Conservation (phyloP, 92 coral and sea anemone genomes). For the Umimayanthus chanpuru region DNA sequence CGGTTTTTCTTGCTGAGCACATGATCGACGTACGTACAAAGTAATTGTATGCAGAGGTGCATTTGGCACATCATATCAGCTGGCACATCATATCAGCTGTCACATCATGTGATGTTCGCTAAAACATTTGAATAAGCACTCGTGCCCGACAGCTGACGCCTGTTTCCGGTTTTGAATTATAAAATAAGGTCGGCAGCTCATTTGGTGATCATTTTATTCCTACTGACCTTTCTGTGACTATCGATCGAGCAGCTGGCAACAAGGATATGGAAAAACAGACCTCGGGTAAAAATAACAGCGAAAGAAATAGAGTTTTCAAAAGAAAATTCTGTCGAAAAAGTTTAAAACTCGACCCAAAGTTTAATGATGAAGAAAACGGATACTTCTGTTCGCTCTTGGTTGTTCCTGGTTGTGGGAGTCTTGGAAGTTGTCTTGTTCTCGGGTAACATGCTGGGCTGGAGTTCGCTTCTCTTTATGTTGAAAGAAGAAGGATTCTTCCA, state of each 20-base stretch:
- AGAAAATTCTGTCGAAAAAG: slow-evolving; percentile 26
- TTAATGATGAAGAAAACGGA: slow-evolving; percentile 20
- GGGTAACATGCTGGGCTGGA: slow-evolving; percentile 59
- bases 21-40: no score
- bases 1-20: no score
- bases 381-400: slow-evolving; percentile 39
- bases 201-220: not conserved
- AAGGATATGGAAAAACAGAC: slow-evolving; percentile 40
- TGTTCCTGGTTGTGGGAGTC: slow-evolving; percentile 45
- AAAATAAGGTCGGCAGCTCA: no score
- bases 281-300: not conserved
- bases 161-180: no score
- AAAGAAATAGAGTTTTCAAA: slow-evolving; percentile 7
- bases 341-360: not conserved
- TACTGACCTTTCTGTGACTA: not conserved
- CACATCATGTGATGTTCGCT: no score
- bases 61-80: no score
- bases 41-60: no score
- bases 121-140: no score
- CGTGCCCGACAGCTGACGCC: no score
- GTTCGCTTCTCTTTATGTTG: slow-evolving; percentile 54
- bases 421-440: slow-evolving; percentile 52
- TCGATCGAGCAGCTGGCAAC: not conserved
- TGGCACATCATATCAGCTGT: no score
- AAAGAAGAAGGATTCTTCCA: slow-evolving; percentile 52